Base-by-base conservation (phyloP, 2,113 vertebrate species). In the Ptyas mucosa region DNA sequence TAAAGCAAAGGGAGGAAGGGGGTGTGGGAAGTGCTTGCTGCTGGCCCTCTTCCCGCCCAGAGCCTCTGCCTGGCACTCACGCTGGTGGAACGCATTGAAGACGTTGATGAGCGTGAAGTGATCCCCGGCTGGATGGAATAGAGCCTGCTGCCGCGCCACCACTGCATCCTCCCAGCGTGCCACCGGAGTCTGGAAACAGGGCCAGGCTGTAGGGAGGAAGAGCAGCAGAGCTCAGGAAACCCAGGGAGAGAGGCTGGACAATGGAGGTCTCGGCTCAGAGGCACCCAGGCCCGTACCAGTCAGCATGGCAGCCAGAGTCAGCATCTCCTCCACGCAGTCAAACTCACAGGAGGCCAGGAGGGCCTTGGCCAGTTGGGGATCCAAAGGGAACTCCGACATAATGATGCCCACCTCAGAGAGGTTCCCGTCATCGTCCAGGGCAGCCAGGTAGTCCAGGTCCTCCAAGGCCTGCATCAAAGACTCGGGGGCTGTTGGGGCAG, bases 381-480 rank as follows among this genome's bases (percentile, higher is more conserved):
- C 96, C 95, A 99, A 97, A 0, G 98, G 98, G 55, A 99, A 98
- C 93, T 99, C 98, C 0, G 98, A 99, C 93, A 99, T 98, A 95
- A 99, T 98, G 97, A 99, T 97, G 69, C 98, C 98, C 93, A 99
- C 97, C 95, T 99, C 98, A 0, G 98, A 99, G 89, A 99, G 97
- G 94, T 98, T 97, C 29, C 98, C 98, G 0, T 98, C 98, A 0
- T 99, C 98, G 0, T 99, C 98, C 93, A 99, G 97, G 0, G 98
- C 98, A 0, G 98, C 98, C 95, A 99, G 95, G 89, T 99, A 99
- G 95, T 99, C 98, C 95, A 99, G 95, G 92, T 99, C 98, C 96
- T 99, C 98, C 96, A 99, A 96, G 0, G 98, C 98, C 95, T 98
- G 98, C 98, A 99, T 99, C 92, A 99, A 96, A 0, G 98, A 98